A percentile compares a stretch with the other conserved stretches of the same genome.
Evolutionary conservation across 92 coral and sea anemone species (phyloP).

Genomic region (Metridium senile): DNA sequence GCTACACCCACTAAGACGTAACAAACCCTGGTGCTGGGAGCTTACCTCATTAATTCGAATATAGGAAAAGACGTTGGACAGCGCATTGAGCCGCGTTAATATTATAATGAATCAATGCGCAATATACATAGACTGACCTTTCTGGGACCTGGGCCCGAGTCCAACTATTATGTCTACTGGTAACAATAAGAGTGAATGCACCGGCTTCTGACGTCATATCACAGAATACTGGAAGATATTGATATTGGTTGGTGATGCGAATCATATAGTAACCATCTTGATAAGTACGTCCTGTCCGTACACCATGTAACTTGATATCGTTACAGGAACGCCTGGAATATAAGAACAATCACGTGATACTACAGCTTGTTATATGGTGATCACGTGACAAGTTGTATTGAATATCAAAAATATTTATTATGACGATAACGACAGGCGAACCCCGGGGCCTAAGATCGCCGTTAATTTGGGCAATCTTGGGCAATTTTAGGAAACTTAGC

Average conservation of each 20-base stretch:
- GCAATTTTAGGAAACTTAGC: too few relatives aligned
- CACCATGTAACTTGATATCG: conserved; percentile 70
- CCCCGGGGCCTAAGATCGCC: too few relatives aligned
- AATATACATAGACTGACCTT: conserved; percentile 22
- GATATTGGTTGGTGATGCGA: conserved; percentile 9
- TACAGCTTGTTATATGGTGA: too few relatives aligned
- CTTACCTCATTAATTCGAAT: too few relatives aligned
- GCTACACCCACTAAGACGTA: too few relatives aligned
- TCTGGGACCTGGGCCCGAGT: conserved; percentile 64
- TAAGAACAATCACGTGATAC: neutral
- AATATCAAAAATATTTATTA: too few relatives aligned
- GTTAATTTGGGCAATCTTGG: too few relatives aligned
- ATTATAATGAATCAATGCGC: too few relatives aligned
- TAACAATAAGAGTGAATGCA: conserved; percentile 70
- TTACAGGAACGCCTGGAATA: conserved; percentile 65
- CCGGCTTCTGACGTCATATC: conserved; percentile 76
- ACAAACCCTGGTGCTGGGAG: too few relatives aligned
- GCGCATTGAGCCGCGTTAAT: too few relatives aligned
- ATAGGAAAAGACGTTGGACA: too few relatives aligned
- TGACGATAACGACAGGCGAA: too few relatives aligned
- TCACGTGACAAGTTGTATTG: conserved; percentile 1
- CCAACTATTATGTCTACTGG: conserved; percentile 77
- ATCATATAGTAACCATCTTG: conserved; percentile 45
- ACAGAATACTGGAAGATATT: conserved; percentile 73
- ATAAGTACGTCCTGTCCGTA: conserved; percentile 43